phyloP scores from a whole-genome alignment of 2,888 invertebrate species.

The Volucella inflata region DNA sequence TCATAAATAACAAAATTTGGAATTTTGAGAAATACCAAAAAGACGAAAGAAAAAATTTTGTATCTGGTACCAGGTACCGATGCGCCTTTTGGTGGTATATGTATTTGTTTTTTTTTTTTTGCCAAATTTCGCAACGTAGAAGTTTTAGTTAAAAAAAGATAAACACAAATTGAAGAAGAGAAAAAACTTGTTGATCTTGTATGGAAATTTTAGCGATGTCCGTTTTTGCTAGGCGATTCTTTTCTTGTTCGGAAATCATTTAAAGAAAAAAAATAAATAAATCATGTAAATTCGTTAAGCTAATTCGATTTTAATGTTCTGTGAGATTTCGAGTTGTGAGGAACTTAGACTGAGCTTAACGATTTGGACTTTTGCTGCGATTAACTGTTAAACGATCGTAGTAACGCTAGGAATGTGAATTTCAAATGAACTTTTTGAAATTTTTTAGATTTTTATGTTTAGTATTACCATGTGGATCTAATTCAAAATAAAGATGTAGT shows the following conservation, averaged over 20 bases:
- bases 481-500: too few species aligned
- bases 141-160: background rate
- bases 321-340: background rate
- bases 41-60: background rate
- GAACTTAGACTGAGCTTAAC: background rate
- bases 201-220: slow-evolving; percentile 56
- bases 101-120: slow-evolving; percentile 15
- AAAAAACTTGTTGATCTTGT: slow-evolving; percentile 23
- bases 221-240: background rate
- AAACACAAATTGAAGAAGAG: slow-evolving; percentile 14
- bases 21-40: slow-evolving; percentile 1
- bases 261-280: too few species aligned
- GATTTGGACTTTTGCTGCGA: background rate
- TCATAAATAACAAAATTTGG: background rate
- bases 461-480: too few species aligned
- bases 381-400: slow-evolving; percentile 19
- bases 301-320: slow-evolving; percentile 1
- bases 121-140: slow-evolving; percentile 31
- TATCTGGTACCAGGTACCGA: slow-evolving; percentile 47
- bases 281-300: background rate
- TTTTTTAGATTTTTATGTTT: too few species aligned
- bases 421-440: too few species aligned
- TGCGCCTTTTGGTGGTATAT: slow-evolving; percentile 19
- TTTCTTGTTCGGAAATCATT: slow-evolving; percentile 1
- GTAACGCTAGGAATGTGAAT: too few species aligned